Evolutionary conservation across 1,140 invertebrate species (phyloP), one percentile per base, ranked within the genome.

Genomic region (Ceratosolen fusciceps): DNA sequence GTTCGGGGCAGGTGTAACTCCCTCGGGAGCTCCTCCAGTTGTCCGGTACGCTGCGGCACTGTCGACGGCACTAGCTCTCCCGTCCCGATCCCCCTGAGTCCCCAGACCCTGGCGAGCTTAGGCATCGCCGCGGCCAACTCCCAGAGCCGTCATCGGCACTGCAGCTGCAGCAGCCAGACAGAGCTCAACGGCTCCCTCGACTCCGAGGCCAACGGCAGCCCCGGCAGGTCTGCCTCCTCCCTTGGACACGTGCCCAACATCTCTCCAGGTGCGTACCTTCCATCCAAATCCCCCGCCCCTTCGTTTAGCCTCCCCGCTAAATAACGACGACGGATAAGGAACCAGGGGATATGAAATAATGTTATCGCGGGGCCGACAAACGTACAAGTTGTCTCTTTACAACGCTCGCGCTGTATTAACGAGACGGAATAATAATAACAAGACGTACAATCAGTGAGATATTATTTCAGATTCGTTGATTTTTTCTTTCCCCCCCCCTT

Each of bases 161-260:
- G 94, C 83, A 94, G 93, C 77, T 95, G 93, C 83, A 93, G 94
- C 71, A 95, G 94, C 84, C 94, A 94, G 85, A 94, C 93, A 3
- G 94, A 95, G 52, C 85, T 94, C 24, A 92, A 93, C 7, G 83
- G 80, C 56, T 90, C 88, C 0, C 26, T 89, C 14, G 89, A 90
- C 0, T 77, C 82, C 10, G 88, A 90, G 5, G 79, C 83, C 8
- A 67, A 77, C 1, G 82, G 81, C 3, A 88, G 87, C 60, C 89
- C 86, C 52, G 88, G 83, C 37, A 84, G 87, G 10, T 89, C 88
- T 16, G 85, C 86, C 9, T 83, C 86, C 0, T 88, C 84, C 0
- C 77, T 87, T 16, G 84, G 82, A 24, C 87, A 88, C 49, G 84
- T 84, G 29, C 81, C 83, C 31, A 80, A 77, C 71, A 74, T 65